phyloP scores from a whole-genome alignment of 2,888 invertebrate genomes.

The Tetheella fluctuosa region DNA sequence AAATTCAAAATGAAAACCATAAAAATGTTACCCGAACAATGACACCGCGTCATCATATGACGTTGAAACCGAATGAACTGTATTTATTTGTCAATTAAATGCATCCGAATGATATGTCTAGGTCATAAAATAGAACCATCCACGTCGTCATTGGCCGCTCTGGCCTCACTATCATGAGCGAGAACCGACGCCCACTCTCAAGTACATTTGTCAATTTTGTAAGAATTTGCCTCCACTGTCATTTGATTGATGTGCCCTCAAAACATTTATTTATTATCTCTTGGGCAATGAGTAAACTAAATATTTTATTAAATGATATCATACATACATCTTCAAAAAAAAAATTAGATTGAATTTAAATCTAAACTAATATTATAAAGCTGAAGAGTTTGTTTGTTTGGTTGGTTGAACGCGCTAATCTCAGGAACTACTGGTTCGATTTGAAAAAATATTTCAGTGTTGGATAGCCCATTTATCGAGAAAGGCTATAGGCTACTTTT shows the following conservation, averaged over 20 bases:
- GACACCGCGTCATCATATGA: background rate
- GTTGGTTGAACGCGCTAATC: no score
- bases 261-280: constrained; percentile 36
- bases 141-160: constrained; percentile 19
- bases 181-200: constrained; percentile 42
- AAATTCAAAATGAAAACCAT: background rate
- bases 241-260: constrained; percentile 35
- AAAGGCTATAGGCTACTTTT: no score
- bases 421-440: no score
- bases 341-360: no score
- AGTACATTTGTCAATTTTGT: constrained; percentile 28
- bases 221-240: constrained; percentile 31
- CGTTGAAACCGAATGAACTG: no score
- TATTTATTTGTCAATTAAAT: no score
- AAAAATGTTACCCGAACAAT: background rate
- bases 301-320: background rate
- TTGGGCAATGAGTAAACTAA: constrained; percentile 16
- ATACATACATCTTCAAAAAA: no score
- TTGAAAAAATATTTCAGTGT: no score
- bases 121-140: background rate
- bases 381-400: no score
- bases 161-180: constrained; percentile 31
- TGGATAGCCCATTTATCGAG: no score
- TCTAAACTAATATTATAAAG: no score
- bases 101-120: background rate